phyloP scores from a whole-genome alignment of 2,113 vertebrate species.

The Otolemur garnettii region DNA sequence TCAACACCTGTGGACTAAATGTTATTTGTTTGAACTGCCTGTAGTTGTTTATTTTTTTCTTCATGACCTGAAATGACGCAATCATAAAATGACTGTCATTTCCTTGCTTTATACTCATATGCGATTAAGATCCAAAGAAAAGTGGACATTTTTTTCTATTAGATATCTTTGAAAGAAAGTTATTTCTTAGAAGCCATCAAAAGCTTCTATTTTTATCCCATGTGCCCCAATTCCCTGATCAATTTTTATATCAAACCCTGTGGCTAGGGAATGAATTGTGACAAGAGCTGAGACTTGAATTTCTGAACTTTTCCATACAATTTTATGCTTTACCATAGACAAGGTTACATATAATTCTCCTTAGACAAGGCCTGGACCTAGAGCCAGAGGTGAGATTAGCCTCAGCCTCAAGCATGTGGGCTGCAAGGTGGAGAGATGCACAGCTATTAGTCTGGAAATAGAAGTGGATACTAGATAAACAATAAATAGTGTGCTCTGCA shows the following conservation, averaged over 20 bases:
- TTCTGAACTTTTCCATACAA: conserved; percentile 2
- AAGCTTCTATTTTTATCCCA: background rate
- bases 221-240: background rate
- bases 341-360: background rate
- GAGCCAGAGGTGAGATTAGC: background rate
- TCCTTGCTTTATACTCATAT: background rate
- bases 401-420: background rate
- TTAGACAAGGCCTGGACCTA: background rate
- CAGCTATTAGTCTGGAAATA: background rate
- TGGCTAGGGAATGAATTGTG: background rate
- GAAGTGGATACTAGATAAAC: background rate
- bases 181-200: background rate
- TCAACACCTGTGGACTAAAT: background rate
- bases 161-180: conserved; percentile 9
- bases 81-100: background rate
- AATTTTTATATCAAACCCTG: background rate
- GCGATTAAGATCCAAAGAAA: conserved; percentile 38
- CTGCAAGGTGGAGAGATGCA: background rate
- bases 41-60: conserved; percentile 2
- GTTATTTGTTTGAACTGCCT: background rate
- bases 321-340: background rate
- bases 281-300: background rate
- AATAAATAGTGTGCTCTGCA: background rate
- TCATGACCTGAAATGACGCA: background rate
- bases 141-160: background rate